Evolutionary conservation across 2,797 vertebrate genomes (phyloP).

Genomic region (Molossus molossus): DNA sequence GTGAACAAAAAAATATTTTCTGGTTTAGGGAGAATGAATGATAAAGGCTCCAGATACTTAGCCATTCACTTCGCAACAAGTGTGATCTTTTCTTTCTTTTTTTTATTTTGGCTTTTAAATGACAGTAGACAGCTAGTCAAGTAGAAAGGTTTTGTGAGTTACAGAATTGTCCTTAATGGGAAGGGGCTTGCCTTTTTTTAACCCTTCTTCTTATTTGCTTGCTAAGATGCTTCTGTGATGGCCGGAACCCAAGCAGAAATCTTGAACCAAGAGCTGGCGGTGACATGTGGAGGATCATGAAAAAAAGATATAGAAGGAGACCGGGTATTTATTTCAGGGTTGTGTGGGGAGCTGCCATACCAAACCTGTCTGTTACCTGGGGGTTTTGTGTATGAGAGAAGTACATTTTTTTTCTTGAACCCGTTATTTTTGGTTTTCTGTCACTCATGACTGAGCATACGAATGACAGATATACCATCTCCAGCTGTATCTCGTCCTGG

Average conservation of each 20-base stretch:
- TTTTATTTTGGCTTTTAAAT: not conserved
- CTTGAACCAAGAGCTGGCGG: not conserved
- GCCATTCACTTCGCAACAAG: constrained; percentile 48
- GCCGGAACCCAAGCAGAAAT: not conserved
- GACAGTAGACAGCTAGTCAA: not conserved
- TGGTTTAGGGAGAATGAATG: constrained; percentile 55
- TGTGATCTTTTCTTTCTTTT: not conserved
- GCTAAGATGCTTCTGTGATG: not conserved
- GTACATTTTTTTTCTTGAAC: not conserved
- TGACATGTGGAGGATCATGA: not conserved
- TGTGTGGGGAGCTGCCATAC: not conserved
- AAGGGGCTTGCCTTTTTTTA: not conserved
- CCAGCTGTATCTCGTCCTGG: not conserved
- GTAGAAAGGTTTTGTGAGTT: constrained; percentile 38
- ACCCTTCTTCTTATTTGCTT: not conserved
- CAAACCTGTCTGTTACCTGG: constrained; percentile 1
- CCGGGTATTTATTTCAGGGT: not conserved
- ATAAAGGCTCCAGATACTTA: constrained; percentile 31
- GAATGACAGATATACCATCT: not conserved
- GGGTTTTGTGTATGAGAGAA: not conserved
- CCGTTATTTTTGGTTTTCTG: not conserved
- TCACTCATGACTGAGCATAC: not conserved
- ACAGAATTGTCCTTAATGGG: not conserved
- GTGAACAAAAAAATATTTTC: constrained; percentile 76
- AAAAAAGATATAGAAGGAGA: not conserved